Conservation (phyloP, 1,140 invertebrate species). For the Theocolax elegans region DNA sequence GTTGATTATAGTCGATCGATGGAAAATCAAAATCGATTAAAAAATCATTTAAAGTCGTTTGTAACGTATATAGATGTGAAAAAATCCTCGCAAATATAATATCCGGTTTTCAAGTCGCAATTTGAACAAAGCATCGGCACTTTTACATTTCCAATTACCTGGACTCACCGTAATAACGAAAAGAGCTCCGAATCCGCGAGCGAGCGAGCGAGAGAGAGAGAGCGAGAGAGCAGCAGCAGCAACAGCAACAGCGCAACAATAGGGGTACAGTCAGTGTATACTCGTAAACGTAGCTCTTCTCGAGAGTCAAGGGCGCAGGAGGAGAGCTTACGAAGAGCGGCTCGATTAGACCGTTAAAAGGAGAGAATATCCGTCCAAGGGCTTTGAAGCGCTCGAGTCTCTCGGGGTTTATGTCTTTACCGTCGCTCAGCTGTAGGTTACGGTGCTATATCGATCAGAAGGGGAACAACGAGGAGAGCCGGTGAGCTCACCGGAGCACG, state of each 20-base stretch:
- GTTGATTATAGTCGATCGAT: too few relatives aligned
- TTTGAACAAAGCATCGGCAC: not conserved
- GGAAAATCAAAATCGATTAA: too few relatives aligned
- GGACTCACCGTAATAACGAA: conserved; percentile 25
- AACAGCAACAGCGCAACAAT: conserved; percentile 24
- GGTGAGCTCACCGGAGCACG: conserved; percentile 40
- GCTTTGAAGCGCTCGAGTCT: conserved; percentile 1
- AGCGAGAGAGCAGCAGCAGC: too few relatives aligned
- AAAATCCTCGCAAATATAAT: too few relatives aligned
- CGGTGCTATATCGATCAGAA: conserved; percentile 51
- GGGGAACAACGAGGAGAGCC: conserved; percentile 41
- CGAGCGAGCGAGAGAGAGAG: too few relatives aligned
- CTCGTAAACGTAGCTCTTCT: conserved; percentile 24
- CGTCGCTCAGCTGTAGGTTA: conserved; percentile 48
- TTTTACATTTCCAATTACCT: conserved; percentile 29
- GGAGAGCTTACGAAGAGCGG: conserved; percentile 38
- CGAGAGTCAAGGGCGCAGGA: conserved; percentile 43
- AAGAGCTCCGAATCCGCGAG: conserved; percentile 1
- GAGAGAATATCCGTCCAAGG: conserved; percentile 29
- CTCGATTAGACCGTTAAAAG: conserved; percentile 49
- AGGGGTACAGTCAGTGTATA: too few relatives aligned
- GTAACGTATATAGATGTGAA: too few relatives aligned
- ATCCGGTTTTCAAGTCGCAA: too few relatives aligned
- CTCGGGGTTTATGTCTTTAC: conserved; percentile 28
- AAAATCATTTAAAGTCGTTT: too few relatives aligned